Conservation (phyloP, 2,113 vertebrate species). For the Gadus macrocephalus region DNA sequence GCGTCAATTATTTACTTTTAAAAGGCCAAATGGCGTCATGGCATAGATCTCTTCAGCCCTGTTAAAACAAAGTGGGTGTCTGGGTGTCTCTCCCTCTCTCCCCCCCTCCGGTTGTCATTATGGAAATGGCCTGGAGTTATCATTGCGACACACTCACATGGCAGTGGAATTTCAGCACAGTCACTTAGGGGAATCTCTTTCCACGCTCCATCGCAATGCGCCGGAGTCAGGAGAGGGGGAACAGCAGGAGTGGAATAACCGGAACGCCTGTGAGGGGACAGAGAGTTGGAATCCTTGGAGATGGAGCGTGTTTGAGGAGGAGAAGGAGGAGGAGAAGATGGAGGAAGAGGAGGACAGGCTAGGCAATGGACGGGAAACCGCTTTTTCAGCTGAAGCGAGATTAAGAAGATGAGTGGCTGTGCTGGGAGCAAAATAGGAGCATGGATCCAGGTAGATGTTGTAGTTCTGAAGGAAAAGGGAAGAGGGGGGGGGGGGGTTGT, state of each 20-base stretch:
- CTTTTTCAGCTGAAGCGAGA: conserved; percentile 35
- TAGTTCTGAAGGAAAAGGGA: neutral
- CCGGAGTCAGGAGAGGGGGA: conserved; percentile 19
- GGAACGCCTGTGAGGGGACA: conserved; percentile 16
- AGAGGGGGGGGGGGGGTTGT: conserved; percentile 2
- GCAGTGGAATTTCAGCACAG: conserved; percentile 49
- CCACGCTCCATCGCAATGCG: conserved; percentile 44
- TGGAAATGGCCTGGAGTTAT: conserved; percentile 61
- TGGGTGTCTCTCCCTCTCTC: conserved; percentile 27
- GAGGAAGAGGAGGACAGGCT: conserved; percentile 16
- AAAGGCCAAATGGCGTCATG: conserved; percentile 34
- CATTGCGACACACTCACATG: conserved; percentile 35
- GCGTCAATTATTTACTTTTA: conserved; percentile 50
- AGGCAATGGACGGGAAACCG: conserved; percentile 24
- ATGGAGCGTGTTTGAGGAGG: conserved; percentile 1
- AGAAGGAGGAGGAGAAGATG: neutral
- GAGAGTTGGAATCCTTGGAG: conserved; percentile 18
- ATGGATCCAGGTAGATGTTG: conserved; percentile 34
- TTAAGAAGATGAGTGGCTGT: conserved; percentile 21
- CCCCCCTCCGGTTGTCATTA: conserved; percentile 41
- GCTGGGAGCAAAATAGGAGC: neutral
- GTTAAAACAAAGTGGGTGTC: conserved; percentile 29
- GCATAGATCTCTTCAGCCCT: conserved; percentile 15
- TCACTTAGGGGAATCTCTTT: conserved; percentile 58
- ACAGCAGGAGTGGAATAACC: conserved; percentile 52